These are phyloP conservation scores for Sitta carolinensis DNA, from an alignment of 2,797 vertebrate genomes.

Conservation along the genomic window DNA sequence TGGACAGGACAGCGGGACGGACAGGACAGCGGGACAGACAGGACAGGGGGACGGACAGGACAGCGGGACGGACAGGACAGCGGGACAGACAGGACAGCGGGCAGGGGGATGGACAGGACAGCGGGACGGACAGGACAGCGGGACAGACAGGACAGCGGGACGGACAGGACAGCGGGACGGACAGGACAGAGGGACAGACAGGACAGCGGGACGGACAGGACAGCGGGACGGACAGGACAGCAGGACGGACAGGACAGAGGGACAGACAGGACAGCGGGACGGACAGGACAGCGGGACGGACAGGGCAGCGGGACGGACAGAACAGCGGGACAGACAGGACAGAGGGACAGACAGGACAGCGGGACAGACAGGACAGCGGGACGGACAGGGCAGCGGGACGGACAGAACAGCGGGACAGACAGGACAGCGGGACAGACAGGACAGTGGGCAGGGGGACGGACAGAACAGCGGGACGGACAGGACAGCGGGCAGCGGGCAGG, in stretches of 20 bases:
- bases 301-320: neutral
- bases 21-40: fast-evolving
- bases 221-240: fast-evolving
- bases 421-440: fast-evolving
- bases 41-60: fast-evolving
- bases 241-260: fast-evolving
- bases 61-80: neutral
- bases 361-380: neutral
- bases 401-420: neutral
- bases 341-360: fast-evolving
- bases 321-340: neutral
- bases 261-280: too few relatives aligned
- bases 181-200: fast-evolving
- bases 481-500: fast-evolving
- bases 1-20: fast-evolving
- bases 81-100: fast-evolving
- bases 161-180: neutral
- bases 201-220: neutral
- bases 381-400: fast-evolving
- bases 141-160: too few relatives aligned
- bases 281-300: neutral
- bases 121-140: fast-evolving
- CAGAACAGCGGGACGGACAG: fast-evolving
- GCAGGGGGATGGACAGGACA: neutral
- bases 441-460: neutral